Evolutionary conservation across 1,140 invertebrate species (phyloP), one percentile per base, ranked within the genome.

Genomic region (Colletes latitarsis): DNA sequence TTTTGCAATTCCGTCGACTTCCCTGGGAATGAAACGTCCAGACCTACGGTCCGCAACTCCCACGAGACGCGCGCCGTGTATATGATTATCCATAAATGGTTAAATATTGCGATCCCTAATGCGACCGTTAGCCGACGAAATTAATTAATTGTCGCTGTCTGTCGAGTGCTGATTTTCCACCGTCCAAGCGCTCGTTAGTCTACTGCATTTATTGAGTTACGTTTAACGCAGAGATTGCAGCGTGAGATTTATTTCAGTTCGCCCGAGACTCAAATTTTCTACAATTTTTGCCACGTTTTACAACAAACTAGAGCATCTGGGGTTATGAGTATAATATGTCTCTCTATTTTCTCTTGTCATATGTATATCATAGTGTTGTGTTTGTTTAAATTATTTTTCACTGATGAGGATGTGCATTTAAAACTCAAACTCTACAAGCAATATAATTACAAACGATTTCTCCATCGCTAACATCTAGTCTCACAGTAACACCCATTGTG

Each of bases 41-140:
- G 70, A 79, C 63, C 74, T 49, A 57, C 57, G 71, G 69, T 39
- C n/a, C 66, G 53, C 57, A 39, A 77, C 62, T 86, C 60, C 76
- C 77, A 77, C 73, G 81, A 83, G 81, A 79, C 72, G 6, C 46
- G 12, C 39, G 17, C 19, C 15, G 43, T 69, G 57, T 74, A 74
- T 80, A 82, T 70, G 63, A 74, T 80, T 79, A 71, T 68, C 74
- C 58, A 53, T 86, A 86, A 77, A 84, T 6, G 83, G 71, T 57
- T 82, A 78, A 77, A 86, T 80, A 77, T 86, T 49, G 21, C 66
- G 9, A 49, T 12, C 15, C 14, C 21, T 46, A 30, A 12, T 78
- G 21, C 41, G 55, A 71, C 53, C 41, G 43, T 6, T 14, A 72
- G 76, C 21, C 53, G 52, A 53, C 19, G 21, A 68, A 74, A 82